Evolutionary conservation across 2,797 vertebrate species (phyloP).

Genomic region (Sebastolobus alascanus): DNA sequence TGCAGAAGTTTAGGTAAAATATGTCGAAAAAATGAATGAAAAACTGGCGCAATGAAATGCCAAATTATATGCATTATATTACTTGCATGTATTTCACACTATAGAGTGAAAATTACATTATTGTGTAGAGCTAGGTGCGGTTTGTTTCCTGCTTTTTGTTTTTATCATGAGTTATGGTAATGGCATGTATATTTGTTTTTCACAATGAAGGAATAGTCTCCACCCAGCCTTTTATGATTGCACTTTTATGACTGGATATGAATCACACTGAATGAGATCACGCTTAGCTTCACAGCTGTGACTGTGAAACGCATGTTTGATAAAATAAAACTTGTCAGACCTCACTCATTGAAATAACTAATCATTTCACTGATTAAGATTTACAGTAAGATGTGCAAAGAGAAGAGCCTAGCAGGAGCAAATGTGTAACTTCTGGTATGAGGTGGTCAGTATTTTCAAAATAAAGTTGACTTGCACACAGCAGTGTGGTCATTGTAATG

Average conservation of each 20-base stretch:
- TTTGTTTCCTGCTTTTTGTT: constrained; percentile 12
- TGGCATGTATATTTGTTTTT: not conserved
- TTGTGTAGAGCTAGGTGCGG: not conserved
- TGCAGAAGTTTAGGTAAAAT: constrained; percentile 24
- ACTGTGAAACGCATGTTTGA: constrained; percentile 14
- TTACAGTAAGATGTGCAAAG: not conserved
- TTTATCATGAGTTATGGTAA: constrained; percentile 22
- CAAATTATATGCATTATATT: not conserved
- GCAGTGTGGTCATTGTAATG: not conserved
- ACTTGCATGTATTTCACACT: not conserved
- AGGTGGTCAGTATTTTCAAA: constrained; percentile 31
- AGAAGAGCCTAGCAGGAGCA: not conserved
- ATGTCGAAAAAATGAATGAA: not conserved
- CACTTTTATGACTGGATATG: constrained; percentile 4
- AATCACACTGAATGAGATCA: constrained; percentile 31
- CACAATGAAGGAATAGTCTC: not conserved
- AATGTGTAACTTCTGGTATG: not conserved
- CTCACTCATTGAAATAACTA: constrained; percentile 1
- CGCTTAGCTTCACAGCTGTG: not conserved
- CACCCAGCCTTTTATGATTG: constrained; percentile 5
- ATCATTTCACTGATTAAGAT: constrained; percentile 8
- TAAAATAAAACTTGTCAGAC: constrained; percentile 6
- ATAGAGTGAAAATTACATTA: not conserved
- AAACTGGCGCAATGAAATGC: not conserved
- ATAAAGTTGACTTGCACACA: constrained; percentile 22